A percentile compares a stretch with the other conserved stretches of the same genome.
Conservation (phyloP, 2,113 vertebrate species). For the Myrmophylax atrothorax region DNA sequence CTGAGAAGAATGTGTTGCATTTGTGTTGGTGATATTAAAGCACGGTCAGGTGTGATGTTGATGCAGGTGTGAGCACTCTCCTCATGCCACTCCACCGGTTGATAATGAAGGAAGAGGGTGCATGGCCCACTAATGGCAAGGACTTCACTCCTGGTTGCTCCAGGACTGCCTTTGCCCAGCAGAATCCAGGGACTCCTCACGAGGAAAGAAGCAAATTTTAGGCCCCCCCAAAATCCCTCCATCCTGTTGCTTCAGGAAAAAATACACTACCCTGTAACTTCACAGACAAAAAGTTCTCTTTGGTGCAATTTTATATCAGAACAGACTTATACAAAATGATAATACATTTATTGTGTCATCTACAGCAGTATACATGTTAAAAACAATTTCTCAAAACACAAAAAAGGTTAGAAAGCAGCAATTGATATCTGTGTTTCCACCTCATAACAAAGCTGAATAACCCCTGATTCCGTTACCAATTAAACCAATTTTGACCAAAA, state of each 20-base stretch:
- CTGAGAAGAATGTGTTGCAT: not conserved
- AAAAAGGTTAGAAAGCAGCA: constrained; percentile 55
- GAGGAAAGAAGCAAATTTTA: not conserved
- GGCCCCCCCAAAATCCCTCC: not conserved
- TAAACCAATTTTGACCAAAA: constrained; percentile 47
- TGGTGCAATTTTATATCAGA: constrained; percentile 29
- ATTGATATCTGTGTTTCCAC: constrained; percentile 35
- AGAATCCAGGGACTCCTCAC: not conserved
- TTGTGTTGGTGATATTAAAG: not conserved
- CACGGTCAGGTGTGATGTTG: too few relatives aligned
- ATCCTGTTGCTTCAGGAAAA: not conserved
- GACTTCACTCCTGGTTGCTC: rapidly evolving
- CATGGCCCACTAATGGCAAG: not conserved
- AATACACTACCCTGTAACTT: not conserved
- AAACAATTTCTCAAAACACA: constrained; percentile 67
- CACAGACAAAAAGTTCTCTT: not conserved
- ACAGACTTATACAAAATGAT: constrained; percentile 54
- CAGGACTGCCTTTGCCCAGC: not conserved
- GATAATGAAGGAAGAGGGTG: not conserved
- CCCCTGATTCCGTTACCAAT: not conserved
- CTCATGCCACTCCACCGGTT: not conserved
- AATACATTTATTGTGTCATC: constrained; percentile 80
- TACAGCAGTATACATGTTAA: constrained; percentile 71
- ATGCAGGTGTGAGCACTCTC: not conserved
- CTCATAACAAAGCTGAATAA: constrained; percentile 46